Evolutionary conservation across 2,113 vertebrate species (phyloP), one percentile per base, ranked within the genome.

Genomic region (Pachypanchax playfairii): DNA sequence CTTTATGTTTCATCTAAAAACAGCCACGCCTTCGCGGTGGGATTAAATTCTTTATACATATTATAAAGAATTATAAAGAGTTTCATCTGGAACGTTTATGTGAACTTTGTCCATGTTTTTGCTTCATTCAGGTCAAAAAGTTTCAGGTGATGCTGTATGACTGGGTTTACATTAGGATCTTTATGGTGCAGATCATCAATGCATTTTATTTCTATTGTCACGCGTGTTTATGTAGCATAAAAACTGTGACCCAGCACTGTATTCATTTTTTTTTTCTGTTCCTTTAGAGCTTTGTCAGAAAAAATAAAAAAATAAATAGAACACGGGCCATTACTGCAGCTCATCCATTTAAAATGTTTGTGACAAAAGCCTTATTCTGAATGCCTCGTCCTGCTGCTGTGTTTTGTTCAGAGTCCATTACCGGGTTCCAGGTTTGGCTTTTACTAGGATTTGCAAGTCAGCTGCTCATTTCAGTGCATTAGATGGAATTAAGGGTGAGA

Each of bases 401-500:
- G n/a, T 57, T 65, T 72, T 53, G 38, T 56, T 83, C 35, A 18
- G 49, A 72, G 56, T 70, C 75, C 70, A 79, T 81, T 77, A 68
- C 36, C 70, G 70, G 50, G 20, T 50, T 38, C 29, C 13, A 29
- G 55, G 47, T 57, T 48, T 25, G 65, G 63, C 61, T 77, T 73
- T 78, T 62, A 65, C 22, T 5, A 17, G 50, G 70, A 55, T 82
- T 69, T 73, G 47, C 58, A 67, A 70, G 58, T 56, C 67, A 73
- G 75, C 63, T 53, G 41, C 54, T 73, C 64, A 69, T 85, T 85
- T 71, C 57, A 70, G 80, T 77, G 71, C 85, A 87, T 85, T 75
- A 83, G 76, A 44, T 2, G 10, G 67, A 66, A 73, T 88, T 84
- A 74, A 59, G 10, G n/a, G 71, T 77, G 80, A 79, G 56, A 62